Percentiles rank a stretch among this genome's conserved stretches.
Evolutionary conservation across 1,140 invertebrate genomes (phyloP).

Genomic region (Diploscapter pachys): DNA sequence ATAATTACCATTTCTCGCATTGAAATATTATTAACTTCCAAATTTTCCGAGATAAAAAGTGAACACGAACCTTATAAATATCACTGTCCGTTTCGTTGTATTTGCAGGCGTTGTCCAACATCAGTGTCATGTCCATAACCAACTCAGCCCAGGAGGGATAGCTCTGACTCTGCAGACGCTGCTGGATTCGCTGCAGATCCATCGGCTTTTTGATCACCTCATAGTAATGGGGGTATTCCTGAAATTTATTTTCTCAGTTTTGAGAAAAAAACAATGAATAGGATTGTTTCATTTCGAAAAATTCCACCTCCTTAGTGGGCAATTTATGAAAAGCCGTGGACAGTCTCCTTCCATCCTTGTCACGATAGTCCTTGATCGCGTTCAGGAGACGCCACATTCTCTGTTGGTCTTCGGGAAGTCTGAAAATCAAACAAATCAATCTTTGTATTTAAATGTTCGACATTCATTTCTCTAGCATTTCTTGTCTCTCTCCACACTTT

Average conservation of each 20-base stretch:
- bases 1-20: too few relatives aligned
- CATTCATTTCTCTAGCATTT: too few relatives aligned
- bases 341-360: conserved; percentile 61
- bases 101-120: conserved; percentile 99
- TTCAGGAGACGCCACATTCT: conserved; percentile 64
- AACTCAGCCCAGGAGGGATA: conserved; percentile 75
- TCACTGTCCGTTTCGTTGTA: conserved; percentile 98
- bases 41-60: too few relatives aligned
- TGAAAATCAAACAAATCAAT: background rate
- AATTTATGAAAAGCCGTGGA: conserved; percentile 65
- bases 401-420: conserved; percentile 21
- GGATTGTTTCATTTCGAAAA: conserved; percentile 30
- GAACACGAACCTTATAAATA: conserved; percentile 79
- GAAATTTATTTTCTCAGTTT: conserved; percentile 12
- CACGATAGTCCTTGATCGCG: conserved; percentile 76
- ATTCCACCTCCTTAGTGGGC: conserved; percentile 75
- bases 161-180: conserved; percentile 35
- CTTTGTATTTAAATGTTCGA: too few relatives aligned
- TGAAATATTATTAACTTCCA: too few relatives aligned
- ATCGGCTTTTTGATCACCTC: conserved; percentile 90
- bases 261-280: conserved; percentile 18
- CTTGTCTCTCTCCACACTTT: too few relatives aligned
- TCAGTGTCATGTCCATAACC: conserved; percentile 84
- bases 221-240: conserved; percentile 93
- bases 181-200: conserved; percentile 79